Base-by-base conservation (phyloP, 2,797 vertebrate genomes). In the Enteromius mattozi region DNA sequence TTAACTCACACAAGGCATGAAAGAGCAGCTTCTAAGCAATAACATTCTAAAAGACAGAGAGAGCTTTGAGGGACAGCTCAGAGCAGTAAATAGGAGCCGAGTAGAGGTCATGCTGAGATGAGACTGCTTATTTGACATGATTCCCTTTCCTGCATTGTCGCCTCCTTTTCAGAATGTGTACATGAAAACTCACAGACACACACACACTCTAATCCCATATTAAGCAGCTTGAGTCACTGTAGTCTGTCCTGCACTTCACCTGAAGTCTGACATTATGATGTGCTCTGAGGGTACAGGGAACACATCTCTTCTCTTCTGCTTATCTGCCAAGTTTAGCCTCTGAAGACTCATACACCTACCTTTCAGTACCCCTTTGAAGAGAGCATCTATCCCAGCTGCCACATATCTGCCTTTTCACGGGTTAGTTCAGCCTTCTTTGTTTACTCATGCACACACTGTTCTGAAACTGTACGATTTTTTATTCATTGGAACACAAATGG, bases 41-140 rank as follows among this genome's bases (percentile, higher is more conserved):
- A 30, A 40, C 7, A 1, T 13, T 45, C 16, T 63, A 27, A 47
- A 12, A 24, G 33, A 45, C 13, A 33, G 7, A 24, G 6, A 63
- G 27, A 68, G 69, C 71, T 69, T 33, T 30, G 59, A 86, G 56
- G 35, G 80, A 35, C 68, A 61, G n/a, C 45, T 82, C 54, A 74
- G 10, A 74, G 69, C 40, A 72, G 14, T 51, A 74, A 65, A 82
- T 75, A 63, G 54, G 80, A 82, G 59, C 40, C 72, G 59, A 61
- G 61, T 40, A 47, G 78, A 37, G 87, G 75, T 83, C 87, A 81
- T 68, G 78, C 88, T 85, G 85, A 86, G 76, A 76, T 72, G 82
- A 87, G 71, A 65, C 45, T 70, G 85, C 65, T 83, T 78, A 80
- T 86, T 65, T 86, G 77, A 80, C 72, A 80, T 27, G 13, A 75